A percentile compares a stretch with the other conserved stretches of the same genome.
These are phyloP conservation scores for Calephelis perditalis DNA, from an alignment of 2,888 invertebrate species.

Conservation along the genomic window DNA sequence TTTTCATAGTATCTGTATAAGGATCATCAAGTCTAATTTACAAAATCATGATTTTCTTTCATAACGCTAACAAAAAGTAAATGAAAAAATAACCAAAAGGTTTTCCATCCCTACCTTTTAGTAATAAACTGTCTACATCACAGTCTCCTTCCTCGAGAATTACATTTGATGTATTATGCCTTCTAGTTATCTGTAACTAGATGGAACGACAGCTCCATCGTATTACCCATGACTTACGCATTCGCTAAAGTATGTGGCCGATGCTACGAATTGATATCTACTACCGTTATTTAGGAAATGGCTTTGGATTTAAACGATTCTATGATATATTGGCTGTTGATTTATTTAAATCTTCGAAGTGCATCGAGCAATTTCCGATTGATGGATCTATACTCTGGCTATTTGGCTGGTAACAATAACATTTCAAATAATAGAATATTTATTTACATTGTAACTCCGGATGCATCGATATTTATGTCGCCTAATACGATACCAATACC, in stretches of 20 bases:
- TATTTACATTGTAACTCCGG: no score
- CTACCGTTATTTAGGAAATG: constrained; percentile 8
- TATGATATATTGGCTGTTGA: constrained; percentile 1
- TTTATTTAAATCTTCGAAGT: neutral
- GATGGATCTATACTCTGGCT: no score
- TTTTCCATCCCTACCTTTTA: neutral
- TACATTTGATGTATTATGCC: constrained; percentile 13
- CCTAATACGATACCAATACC: no score
- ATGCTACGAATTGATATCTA: constrained; percentile 7
- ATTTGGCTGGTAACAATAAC: no score
- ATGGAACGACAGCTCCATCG: constrained; percentile 8
- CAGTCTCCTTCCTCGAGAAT: constrained; percentile 8
- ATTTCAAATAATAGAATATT: no score
- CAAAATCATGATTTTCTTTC: no score
- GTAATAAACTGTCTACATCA: constrained; percentile 12
- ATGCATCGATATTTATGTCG: no score
- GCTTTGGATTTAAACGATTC: constrained; percentile 7
- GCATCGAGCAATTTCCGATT: neutral
- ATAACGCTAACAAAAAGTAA: no score
- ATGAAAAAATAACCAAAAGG: neutral
- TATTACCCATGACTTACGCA: neutral
- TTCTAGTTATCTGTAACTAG: constrained; percentile 8
- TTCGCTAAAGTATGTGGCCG: constrained; percentile 9
- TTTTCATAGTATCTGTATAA: no score
- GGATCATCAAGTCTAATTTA: no score